phyloP scores from a whole-genome alignment of 2,113 vertebrate species.

The Neogale vison region DNA sequence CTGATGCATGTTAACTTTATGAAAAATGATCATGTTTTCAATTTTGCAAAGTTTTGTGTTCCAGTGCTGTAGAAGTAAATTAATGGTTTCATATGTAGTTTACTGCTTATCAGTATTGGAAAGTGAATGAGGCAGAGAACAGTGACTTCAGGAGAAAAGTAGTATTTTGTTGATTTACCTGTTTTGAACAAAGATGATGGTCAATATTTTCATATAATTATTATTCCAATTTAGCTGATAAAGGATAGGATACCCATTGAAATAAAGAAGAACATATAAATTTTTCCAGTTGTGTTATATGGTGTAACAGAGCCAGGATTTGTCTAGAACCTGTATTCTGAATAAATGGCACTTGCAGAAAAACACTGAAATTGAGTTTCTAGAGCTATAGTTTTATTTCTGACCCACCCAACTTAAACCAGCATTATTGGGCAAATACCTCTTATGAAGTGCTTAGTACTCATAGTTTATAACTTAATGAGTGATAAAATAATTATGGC shows the following conservation, averaged over 20 bases:
- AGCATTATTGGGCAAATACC: not conserved
- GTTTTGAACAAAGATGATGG: not conserved
- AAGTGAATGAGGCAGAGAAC: not conserved
- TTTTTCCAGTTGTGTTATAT: not conserved
- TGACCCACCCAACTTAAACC: not conserved
- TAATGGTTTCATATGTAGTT: not conserved
- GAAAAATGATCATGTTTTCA: not conserved
- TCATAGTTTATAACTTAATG: not conserved
- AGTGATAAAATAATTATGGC: not conserved
- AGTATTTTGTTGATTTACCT: not conserved
- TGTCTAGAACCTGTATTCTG: not conserved
- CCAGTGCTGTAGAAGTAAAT: not conserved
- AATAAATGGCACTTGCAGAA: not conserved
- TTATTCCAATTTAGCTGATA: not conserved
- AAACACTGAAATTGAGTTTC: not conserved
- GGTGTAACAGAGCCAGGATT: not conserved
- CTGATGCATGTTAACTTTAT: constrained; percentile 3
- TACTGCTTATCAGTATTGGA: not conserved
- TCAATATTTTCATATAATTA: not conserved
- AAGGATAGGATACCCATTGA: not conserved
- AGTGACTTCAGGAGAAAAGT: not conserved
- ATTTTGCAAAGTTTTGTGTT: not conserved
- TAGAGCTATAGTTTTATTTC: constrained; percentile 10
- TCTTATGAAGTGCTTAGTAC: not conserved
- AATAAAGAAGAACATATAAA: not conserved